Evolutionary conservation across 2,888 invertebrate genomes (phyloP), one percentile per base, ranked within the genome.

Genomic region (Himalopsyche anomala): DNA sequence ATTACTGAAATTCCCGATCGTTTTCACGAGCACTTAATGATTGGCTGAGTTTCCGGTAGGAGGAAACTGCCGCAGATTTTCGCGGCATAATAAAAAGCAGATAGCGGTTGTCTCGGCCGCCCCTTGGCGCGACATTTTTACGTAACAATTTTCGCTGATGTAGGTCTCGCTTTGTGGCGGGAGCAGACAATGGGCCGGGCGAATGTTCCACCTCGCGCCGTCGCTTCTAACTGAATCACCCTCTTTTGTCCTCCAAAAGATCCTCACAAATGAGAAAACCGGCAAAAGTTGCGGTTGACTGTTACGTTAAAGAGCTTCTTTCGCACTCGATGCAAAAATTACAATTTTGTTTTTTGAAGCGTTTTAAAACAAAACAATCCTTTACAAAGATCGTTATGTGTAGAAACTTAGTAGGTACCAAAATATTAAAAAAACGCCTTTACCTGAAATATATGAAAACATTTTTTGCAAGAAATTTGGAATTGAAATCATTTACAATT

Each of bases 81-180:
- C 45, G 84, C 40, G 42, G 54, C 84, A 88, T 84, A 88, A 88
- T 88, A 87, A 88, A 88, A 88, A 84, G 80, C 80, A 88, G 88
- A 88, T 88, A 88, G 84, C 69, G 85, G 62, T 84, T 82, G 85
- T 85, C 56, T 84, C 84, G 62, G 83, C 36, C 69, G 36, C 45
- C 82, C 19, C 28, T 45, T n/a, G n/a, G 42, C 51, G 80, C 15
- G 17, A 80, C 51, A 80, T 80, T 80, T 80, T 80, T 80, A 19
- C 42, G 15, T 15, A 80, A 51, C 45, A 80, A 82, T 85, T 83
- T 88, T 87, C 87, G 88, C 88, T 88, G 88, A 88, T 87, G 88
- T 87, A 87, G 87, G 88, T 87, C 86, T 84, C 87, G 54, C 86
- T 86, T 85, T 86, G 85, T 83, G 86, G 81, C 85, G 69, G 74